Evolutionary conservation across 2,888 invertebrate species (phyloP), one percentile per base, ranked within the genome.

Genomic region (Orthosia gothica): DNA sequence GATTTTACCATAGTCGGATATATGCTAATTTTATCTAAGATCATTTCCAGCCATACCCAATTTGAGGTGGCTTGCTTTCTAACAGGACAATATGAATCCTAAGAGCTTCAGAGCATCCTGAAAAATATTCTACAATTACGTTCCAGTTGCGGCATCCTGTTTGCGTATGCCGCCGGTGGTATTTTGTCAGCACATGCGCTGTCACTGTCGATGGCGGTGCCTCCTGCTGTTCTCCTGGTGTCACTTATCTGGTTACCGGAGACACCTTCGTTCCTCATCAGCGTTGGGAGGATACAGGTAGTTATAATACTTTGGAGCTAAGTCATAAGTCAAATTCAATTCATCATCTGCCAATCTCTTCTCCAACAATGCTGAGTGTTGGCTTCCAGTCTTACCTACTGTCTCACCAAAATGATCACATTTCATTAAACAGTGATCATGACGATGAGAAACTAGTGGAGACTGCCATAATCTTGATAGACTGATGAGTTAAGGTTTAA

Each of bases 221-320:
- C 96, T 3, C 95, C 96, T 0, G 70, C 87, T 0, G 82, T 95
- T 15, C 90, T 96, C n/a, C 88, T 96, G 67, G 88, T 95, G 0
- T 92, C 95, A 0, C 87, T 96, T 16, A 80, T 95, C 7, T 96
- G 96, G 96, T 84, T 96, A 16, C 96, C 96, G 18, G 96, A 96
- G 86, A 95, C 96, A 11, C 96, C 96, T 0, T 93, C 94, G 0
- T 96, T 92, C 74, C 93, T 96, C 70, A 96, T 96, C 83, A 95
- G 94, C 70, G 88, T 94, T 32, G 96, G 96, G 3, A 92, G 90
- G 71, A 93, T 96, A 85, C 96, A 96, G 94, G 96, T 76, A 12
- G 5, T 5, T 11, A 32, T 32, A 40, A 40, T 18, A 18, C 12
- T 57, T 23, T 57, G n/a, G n/a, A 20, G 16, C 16, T 45, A 20